Conservation (phyloP, 2,113 vertebrate species). For the Eulacestoma nigropectus region DNA sequence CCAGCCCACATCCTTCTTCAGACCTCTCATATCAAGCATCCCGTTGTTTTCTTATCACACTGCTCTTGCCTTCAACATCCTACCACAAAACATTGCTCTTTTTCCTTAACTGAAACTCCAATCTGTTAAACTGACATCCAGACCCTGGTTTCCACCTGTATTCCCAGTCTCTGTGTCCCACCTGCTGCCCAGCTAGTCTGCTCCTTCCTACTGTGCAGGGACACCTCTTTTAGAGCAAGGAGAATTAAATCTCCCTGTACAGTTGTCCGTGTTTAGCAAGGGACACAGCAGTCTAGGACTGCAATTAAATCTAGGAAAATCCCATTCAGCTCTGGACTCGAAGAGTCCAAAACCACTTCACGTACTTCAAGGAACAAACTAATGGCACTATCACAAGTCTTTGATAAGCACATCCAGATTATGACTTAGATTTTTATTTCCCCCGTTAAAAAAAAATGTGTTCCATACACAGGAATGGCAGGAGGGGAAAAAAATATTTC, state of each 20-base stretch:
- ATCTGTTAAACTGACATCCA: neutral
- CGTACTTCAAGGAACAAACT: neutral
- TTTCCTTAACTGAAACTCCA: neutral
- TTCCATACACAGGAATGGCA: neutral
- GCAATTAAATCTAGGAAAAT: neutral
- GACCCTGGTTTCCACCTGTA: neutral
- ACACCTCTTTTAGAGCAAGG: neutral
- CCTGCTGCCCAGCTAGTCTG: neutral
- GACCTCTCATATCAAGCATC: neutral
- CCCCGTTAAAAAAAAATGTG: neutral
- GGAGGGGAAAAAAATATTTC: neutral
- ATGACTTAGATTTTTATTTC: neutral
- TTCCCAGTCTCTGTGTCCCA: neutral
- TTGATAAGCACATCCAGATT: neutral
- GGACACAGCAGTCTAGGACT: neutral
- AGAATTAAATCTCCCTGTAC: neutral
- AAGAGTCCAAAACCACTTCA: neutral
- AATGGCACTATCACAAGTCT: neutral
- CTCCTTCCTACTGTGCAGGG: neutral
- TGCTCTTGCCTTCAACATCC: neutral
- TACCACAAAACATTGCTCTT: neutral
- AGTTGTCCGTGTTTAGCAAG: fast-evolving
- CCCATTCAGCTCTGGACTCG: neutral
- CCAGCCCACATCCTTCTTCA: neutral
- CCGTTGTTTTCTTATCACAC: neutral